These are phyloP conservation scores for Aselliscus stoliczkanus DNA, from an alignment of 2,797 vertebrate species.

Conservation along the genomic window DNA sequence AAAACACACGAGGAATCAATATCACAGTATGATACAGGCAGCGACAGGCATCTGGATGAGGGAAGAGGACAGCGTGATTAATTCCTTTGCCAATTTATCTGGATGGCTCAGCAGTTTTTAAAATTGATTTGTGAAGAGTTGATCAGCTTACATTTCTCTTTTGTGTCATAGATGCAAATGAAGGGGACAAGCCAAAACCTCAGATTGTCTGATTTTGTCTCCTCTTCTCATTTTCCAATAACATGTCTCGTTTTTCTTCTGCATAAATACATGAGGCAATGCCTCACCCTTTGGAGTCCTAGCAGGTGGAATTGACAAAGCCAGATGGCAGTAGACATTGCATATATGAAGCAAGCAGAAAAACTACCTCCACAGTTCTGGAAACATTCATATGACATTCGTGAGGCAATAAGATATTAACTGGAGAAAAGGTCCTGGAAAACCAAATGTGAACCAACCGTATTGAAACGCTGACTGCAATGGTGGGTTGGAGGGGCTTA, in stretches of 20 bases:
- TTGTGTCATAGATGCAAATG: not conserved
- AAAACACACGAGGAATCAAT: not conserved
- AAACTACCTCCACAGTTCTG: not conserved
- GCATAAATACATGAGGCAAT: fast-evolving
- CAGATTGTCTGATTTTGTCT: not conserved
- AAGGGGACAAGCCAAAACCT: no score
- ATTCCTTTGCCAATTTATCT: not conserved
- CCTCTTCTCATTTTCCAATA: not conserved
- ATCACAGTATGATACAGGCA: fast-evolving
- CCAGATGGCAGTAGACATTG: not conserved
- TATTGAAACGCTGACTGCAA: not conserved
- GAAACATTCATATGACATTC: not conserved
- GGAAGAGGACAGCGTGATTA: not conserved
- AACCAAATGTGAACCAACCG: not conserved
- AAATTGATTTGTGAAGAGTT: not conserved
- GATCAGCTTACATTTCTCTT: not conserved
- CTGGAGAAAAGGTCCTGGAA: not conserved
- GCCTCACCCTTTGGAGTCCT: not conserved
- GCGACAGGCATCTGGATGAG: fast-evolving
- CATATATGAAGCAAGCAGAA: not conserved
- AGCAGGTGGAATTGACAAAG: not conserved
- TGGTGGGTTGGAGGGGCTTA: no score
- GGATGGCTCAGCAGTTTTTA: not conserved
- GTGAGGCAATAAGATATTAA: not conserved
- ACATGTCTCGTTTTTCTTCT: fast-evolving